These are phyloP conservation scores for Lacerta bilineata DNA, from an alignment of 2,797 vertebrate genomes.

Conservation along the genomic window DNA sequence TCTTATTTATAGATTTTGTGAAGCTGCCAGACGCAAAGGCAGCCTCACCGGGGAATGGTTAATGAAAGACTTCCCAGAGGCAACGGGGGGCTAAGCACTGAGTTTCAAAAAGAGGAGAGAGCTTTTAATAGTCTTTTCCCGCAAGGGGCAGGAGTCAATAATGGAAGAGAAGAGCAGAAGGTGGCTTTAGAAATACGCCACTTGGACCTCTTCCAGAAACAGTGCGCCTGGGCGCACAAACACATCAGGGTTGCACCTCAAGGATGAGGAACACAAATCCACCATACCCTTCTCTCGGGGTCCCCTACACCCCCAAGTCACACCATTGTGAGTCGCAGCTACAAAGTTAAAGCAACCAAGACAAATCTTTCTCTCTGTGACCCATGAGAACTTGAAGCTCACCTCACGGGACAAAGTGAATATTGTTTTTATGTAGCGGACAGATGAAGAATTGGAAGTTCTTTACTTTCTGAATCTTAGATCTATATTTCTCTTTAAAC, in stretches of 20 bases:
- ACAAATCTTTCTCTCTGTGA: neutral
- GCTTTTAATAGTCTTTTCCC: accelerated
- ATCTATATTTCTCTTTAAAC: too few relatives aligned
- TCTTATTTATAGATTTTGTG: constrained; percentile 30
- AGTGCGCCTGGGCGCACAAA: too few relatives aligned
- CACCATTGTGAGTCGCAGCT: neutral
- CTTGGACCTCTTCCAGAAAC: neutral
- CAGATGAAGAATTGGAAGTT: too few relatives aligned
- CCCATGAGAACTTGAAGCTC: too few relatives aligned
- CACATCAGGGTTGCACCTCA: neutral
- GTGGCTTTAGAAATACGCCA: accelerated
- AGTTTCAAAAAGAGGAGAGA: accelerated
- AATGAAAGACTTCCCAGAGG: neutral
- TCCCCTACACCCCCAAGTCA: too few relatives aligned
- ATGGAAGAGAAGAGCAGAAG: constrained; percentile 16
- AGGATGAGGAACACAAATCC: neutral
- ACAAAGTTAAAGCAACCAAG: neutral
- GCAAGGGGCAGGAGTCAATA: accelerated
- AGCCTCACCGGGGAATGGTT: neutral
- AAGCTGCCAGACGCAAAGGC: constrained; percentile 6
- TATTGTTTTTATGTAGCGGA: too few relatives aligned
- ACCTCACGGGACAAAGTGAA: neutral
- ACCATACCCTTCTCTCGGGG: neutral
- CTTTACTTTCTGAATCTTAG: too few relatives aligned
- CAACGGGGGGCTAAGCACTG: accelerated